These are phyloP conservation scores for Scatophagus argus DNA, from an alignment of 2,113 vertebrate genomes.

Conservation along the genomic window DNA sequence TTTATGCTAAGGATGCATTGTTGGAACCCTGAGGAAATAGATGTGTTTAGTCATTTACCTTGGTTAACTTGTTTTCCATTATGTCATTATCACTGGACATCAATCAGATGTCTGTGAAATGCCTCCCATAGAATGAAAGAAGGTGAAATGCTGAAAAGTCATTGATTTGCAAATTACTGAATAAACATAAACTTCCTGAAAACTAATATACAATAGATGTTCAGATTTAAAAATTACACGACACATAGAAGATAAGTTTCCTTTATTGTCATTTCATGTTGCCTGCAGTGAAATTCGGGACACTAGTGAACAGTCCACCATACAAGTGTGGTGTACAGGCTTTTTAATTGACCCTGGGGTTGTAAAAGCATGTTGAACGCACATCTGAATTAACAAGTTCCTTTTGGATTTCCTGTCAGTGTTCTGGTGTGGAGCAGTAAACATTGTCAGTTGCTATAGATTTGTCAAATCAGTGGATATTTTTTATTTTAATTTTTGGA, in stretches of 20 bases:
- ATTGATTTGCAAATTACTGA: too few relatives aligned
- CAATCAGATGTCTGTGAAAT: not conserved
- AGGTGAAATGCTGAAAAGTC: not conserved
- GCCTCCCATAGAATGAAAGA: too few relatives aligned
- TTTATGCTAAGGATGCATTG: not conserved
- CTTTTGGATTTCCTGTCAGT: not conserved
- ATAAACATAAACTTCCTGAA: not conserved
- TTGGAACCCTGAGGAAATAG: not conserved
- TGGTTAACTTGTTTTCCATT: not conserved
- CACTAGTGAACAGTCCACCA: too few relatives aligned
- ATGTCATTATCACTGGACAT: not conserved
- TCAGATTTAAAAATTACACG: slow-evolving; percentile 11
- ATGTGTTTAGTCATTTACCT: not conserved
- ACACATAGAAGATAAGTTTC: too few relatives aligned
- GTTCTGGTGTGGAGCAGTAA: not conserved
- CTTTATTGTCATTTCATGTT: too few relatives aligned
- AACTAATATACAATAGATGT: not conserved
- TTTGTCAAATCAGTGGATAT: not conserved
- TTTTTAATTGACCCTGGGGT: not conserved
- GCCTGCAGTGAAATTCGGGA: too few relatives aligned
- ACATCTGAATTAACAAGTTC: not conserved
- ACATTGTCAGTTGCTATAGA: not conserved
- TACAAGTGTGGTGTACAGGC: not conserved
- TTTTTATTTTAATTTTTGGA: not conserved
- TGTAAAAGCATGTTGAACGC: not conserved